Evolutionary conservation across 2,888 invertebrate genomes (phyloP), one percentile per base, ranked within the genome.

Genomic region (Eupithecia pulchellata): DNA sequence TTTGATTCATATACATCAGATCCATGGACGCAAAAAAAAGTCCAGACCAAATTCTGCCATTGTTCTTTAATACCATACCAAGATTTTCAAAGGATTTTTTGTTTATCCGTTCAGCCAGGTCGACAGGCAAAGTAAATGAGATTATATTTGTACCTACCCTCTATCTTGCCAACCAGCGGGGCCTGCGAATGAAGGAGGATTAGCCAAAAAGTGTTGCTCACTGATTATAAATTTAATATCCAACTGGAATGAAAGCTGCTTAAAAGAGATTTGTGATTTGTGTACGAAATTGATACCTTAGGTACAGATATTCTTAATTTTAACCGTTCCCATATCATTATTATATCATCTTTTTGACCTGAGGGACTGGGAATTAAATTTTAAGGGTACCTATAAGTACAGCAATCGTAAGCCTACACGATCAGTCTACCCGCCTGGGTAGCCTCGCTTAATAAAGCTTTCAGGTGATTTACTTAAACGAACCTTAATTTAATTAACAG

Each of bases 181-280:
- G 67, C 66, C 58, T 71, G 75, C 75, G 75, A 77, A 72, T 75
- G 73, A 69, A 64, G 82, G 81, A 64, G 82, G 81, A 81, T 84
- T 85, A 81, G 66, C 25, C 71, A 69, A 64, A 77, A 78, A 83
- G 76, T 81, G 77, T 76, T 77, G 75, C 75, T 78, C 76, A 72
- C 83, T 81, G 84, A 85, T 84, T 82, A 81, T 74, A 77, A 82
- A 81, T 81, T 84, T 77, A 79, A 84, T 84, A 81, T 79, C 76
- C 62, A 58, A 65, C 73, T 68, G 64, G 64, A 76, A 73, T 77
- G 75, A 76, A 77, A 74, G 71, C 73, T 66, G 73, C 79, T 80
- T 79, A 78, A 68, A 66, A 71, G 76, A 77, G 47, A 72, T 74
- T 72, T 74, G 65, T 71, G 60, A 47, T 47, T 47, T 52, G 52